A percentile compares a stretch with the other conserved stretches of the same genome.
phyloP scores from a whole-genome alignment of 2,888 invertebrate genomes.

The Phragmatobia fuliginosa region DNA sequence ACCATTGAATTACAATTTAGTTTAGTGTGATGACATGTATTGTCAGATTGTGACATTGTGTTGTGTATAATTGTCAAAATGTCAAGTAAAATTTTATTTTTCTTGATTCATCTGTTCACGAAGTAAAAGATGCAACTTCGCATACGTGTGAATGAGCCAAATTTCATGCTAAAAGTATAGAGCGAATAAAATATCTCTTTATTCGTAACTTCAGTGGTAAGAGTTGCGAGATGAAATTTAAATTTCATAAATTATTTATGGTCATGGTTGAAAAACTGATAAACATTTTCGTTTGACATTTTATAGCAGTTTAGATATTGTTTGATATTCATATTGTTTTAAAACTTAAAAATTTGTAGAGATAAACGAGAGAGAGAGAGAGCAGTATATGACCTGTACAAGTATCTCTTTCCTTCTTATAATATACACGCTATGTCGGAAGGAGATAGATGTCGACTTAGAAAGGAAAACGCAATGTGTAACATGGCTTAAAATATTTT shows the following conservation, averaged over 20 bases:
- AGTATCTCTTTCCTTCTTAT: slow-evolving; percentile 29
- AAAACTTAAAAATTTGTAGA: too few species aligned
- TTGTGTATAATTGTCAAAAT: too few species aligned
- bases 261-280: neutral
- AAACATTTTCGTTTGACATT: too few species aligned
- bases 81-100: neutral
- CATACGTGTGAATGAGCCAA: neutral
- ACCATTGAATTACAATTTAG: neutral
- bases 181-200: neutral
- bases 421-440: slow-evolving; percentile 11
- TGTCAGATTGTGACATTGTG: too few species aligned
- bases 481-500: neutral
- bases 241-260: neutral
- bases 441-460: slow-evolving; percentile 24
- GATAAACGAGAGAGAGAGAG: neutral
- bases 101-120: neutral
- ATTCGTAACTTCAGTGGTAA: too few species aligned
- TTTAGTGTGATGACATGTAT: slow-evolving; percentile 1
- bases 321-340: too few species aligned
- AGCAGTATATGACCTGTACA: neutral
- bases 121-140: neutral
- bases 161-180: neutral
- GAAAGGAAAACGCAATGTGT: neutral
- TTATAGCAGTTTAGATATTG: neutral
- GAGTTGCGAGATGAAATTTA: slow-evolving; percentile 1